phyloP scores from a whole-genome alignment of 2,888 invertebrate species.

The Actias luna region DNA sequence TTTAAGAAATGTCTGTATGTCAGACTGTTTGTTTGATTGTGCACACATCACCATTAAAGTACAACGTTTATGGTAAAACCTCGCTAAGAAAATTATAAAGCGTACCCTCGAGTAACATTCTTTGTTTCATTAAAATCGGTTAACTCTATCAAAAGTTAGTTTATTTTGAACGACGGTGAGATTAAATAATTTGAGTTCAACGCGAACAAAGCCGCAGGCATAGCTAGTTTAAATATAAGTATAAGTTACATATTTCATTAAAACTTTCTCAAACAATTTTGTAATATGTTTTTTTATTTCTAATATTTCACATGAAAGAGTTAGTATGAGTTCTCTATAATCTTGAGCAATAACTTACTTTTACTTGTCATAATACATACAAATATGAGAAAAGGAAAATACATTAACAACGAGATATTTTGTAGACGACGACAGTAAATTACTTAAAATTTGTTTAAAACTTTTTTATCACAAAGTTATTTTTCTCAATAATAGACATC shows the following conservation, averaged over 20 bases:
- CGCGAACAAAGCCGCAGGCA: no score
- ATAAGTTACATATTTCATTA: not conserved
- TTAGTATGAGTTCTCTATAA: not conserved
- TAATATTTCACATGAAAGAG: not conserved
- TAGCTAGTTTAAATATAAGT: not conserved
- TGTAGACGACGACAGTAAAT: no score
- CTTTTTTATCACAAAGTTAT: not conserved
- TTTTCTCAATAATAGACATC: not conserved
- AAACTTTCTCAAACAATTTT: not conserved
- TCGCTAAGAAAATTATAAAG: no score
- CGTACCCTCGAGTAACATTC: no score
- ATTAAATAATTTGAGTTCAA: no score
- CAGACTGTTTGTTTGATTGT: no score
- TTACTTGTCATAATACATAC: not conserved
- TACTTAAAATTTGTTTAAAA: no score
- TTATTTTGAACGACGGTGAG: not conserved
- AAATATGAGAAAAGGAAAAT: not conserved
- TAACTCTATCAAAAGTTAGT: not conserved
- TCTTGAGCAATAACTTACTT: not conserved
- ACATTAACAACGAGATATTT: not conserved
- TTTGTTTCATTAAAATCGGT: no score
- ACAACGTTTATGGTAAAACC: no score
- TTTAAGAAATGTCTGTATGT: no score
- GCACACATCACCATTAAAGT: no score
- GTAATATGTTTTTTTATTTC: not conserved